Percentiles rank a stretch among this genome's conserved stretches.
These are phyloP conservation scores for Patella caerulea DNA, from an alignment of 2,888 invertebrate species.

Conservation along the genomic window DNA sequence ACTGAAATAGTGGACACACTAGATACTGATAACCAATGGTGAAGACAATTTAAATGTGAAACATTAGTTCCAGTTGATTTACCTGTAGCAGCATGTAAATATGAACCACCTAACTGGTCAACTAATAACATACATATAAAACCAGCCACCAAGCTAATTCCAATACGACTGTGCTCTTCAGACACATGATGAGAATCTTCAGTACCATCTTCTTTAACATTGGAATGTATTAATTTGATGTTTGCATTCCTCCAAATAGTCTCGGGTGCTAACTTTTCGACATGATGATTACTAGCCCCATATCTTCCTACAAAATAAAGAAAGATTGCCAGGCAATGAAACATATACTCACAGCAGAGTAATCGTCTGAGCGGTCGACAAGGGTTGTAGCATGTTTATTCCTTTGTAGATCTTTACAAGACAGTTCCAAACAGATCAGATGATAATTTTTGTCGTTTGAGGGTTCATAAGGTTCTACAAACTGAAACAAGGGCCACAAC, in stretches of 20 bases:
- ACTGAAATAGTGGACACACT: not conserved
- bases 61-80: not conserved
- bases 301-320: no score
- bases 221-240: not conserved
- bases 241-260: not conserved
- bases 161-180: slow-evolving; percentile 87
- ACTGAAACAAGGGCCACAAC: no score
- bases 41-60: not conserved
- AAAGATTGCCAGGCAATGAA: no score
- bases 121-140: slow-evolving; percentile 98
- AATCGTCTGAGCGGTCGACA: no score
- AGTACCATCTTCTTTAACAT: slow-evolving; percentile 31
- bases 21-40: not conserved
- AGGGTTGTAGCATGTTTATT: no score
- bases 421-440: no score
- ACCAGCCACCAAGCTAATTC: slow-evolving; percentile 92
- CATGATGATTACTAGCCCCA: not conserved
- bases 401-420: no score
- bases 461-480: no score
- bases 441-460: no score
- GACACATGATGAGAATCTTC: slow-evolving; percentile 43
- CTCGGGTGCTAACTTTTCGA: not conserved
- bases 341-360: no score
- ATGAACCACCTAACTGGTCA: slow-evolving; percentile 80
- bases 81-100: slow-evolving; percentile 54